Base-by-base conservation (phyloP, 2,113 vertebrate genomes). In the Xenopus laevis region DNA sequence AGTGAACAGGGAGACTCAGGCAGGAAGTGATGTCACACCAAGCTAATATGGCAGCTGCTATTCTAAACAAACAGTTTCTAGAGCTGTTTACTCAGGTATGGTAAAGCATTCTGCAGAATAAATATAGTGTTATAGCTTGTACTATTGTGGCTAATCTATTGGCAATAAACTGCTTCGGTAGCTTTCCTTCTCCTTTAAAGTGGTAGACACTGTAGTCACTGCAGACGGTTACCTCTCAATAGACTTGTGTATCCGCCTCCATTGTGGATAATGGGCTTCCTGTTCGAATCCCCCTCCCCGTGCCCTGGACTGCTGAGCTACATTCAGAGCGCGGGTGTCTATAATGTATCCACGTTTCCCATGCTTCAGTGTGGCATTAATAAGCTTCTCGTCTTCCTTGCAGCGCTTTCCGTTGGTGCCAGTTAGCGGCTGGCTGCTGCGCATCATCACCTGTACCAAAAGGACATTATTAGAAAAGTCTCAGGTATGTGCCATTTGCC, bases 271-370 rank as follows among this genome's bases (percentile, higher is more conserved):
- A 84, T 95, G 94, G 0, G 87, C 95, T 78, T 99, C 97, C 46
- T 94, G 94, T 61, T 98, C 97, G 79, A 97, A 96, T 21, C 97
- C 97, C 0, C 97, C 97, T 13, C 96, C 97, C 72, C 91, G 92
- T 71, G 97, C 94, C 84, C 96, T 94, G 65, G 97, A 95, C 86
- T 99, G 97, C 87, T 99, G 97, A 0, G 97, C 96, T 0, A 93
- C 83, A 0, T 81, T 82, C 59, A 95, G 63, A 4, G 95, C 86
- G 4, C 97, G 90, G 0, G 97, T 98, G 64, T 99, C 97, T 3
- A 99, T 95, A 85, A 99, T 87, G 85, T 98, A 99, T 60, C 97
- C 97, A 0, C 97, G 94, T 47, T 96, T 95, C 27, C 96, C 96
- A 0, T 92, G 89, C 46, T 94, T 82, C 0, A 99, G 89, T 0